Evolutionary conservation across 2,888 invertebrate species (phyloP), one percentile per base, ranked within the genome.

Genomic region (Dryobotodes eremita): DNA sequence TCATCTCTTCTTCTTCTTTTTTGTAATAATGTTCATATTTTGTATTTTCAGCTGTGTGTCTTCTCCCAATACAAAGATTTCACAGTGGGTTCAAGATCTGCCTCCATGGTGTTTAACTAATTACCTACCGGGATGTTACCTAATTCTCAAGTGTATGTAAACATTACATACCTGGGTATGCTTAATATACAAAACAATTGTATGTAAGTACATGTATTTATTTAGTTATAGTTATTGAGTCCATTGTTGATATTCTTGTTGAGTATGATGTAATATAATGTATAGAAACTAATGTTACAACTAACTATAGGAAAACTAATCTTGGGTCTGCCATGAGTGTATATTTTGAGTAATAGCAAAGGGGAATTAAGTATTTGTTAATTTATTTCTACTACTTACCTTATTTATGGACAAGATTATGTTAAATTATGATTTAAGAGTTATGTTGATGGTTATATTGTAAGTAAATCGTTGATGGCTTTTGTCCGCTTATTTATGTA

Each of bases 31-130:
- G n/a, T 50, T 76, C 2, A 20, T 20, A 4, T 65, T 72, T 82
- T 88, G 4, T 91, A 89, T 91, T 98, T 98, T 89, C 97, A 99
- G 99, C 98, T 99, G 90, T 98, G 98, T 90, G 99, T 99, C 82
- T 99, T 99, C 95, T 98, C 99, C 77, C 98, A 99, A 94, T 99
- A 99, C 95, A 99, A 99, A 97, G 99, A 99, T 97, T 99, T 99
- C 95, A 98, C 98, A 84, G 98, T 98, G 90, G 98, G 98, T 89
- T 98, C 98, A 91, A 98, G 98, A 94, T 98, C 98, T 91, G 97
- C 98, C 88, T 98, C 98, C 86, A 97, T 98, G 92, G 95, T 98
- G 92, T 97, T 97, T 84, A 97, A 97, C 94, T 97, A 92, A 94
- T 85, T 84, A 86, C 74, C 73, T 80, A 76, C 85, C n/a, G 66